Percentiles rank a stretch among this genome's conserved stretches.
These are phyloP conservation scores for Rhopalosiphum nymphaeae DNA, from an alignment of 2,888 invertebrate species.

Conservation along the genomic window DNA sequence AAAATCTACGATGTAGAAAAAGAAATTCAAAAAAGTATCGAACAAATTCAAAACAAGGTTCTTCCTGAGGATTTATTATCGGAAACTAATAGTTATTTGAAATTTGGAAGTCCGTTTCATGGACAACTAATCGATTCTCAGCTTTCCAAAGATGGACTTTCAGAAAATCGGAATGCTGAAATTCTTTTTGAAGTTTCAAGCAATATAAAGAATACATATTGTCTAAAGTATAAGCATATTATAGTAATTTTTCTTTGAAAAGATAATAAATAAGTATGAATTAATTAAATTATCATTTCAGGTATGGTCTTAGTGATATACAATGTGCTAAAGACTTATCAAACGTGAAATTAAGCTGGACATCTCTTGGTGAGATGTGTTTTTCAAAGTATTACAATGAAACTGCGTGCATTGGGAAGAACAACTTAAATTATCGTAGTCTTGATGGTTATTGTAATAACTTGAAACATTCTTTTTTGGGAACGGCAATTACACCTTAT, in stretches of 20 bases:
- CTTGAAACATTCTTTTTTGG: constrained; percentile 75
- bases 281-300: background rate
- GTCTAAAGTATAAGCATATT: too few relatives aligned
- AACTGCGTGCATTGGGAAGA: background rate
- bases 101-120: constrained; percentile 74
- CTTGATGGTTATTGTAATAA: constrained; percentile 81
- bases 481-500: constrained; percentile 78
- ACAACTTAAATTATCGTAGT: constrained; percentile 74
- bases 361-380: constrained; percentile 52
- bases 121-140: constrained; percentile 75
- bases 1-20: too few relatives aligned
- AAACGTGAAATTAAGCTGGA: constrained; percentile 45
- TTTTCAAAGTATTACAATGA: background rate
- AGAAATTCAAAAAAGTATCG: too few relatives aligned
- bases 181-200: constrained; percentile 67
- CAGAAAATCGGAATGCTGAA: constrained; percentile 74
- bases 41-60: too few relatives aligned
- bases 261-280: too few relatives aligned
- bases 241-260: constrained; percentile 70
- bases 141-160: constrained; percentile 75
- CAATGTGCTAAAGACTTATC: constrained; percentile 50
- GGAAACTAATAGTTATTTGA: too few relatives aligned
- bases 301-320: background rate
- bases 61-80: too few relatives aligned
- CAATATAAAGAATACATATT: too few relatives aligned